phyloP scores from a whole-genome alignment of 2,113 vertebrate species.

The Hypomesus transpacificus region DNA sequence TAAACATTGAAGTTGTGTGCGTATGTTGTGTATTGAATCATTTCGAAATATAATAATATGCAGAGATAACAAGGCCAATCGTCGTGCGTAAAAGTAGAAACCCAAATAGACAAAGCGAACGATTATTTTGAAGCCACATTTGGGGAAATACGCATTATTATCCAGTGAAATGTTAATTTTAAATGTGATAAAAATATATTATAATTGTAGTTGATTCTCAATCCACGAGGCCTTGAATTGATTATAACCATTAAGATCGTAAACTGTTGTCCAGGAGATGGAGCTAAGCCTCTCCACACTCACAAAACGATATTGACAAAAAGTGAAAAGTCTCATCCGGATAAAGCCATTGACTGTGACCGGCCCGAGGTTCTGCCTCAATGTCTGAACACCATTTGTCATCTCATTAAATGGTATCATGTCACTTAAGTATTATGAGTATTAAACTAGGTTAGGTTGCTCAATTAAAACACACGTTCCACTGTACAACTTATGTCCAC shows the following conservation, averaged over 20 bases:
- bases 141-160: too few species aligned
- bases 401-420: too few species aligned
- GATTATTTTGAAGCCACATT: too few species aligned
- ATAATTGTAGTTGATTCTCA: slow-evolving; percentile 1
- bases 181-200: neutral
- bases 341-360: too few species aligned
- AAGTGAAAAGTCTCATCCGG: neutral
- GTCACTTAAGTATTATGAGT: too few species aligned
- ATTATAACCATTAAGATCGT: slow-evolving; percentile 4
- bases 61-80: neutral
- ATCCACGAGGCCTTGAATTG: neutral
- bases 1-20: too few species aligned
- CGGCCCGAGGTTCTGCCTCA: too few species aligned
- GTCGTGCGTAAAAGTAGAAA: neutral
- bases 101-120: neutral
- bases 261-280: slow-evolving; percentile 32
- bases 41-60: neutral
- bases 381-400: too few species aligned
- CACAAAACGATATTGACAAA: neutral
- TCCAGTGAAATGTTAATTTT: neutral
- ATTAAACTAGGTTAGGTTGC: too few species aligned
- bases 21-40: neutral
- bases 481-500: too few species aligned
- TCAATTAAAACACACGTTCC: too few species aligned
- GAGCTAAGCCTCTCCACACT: slow-evolving; percentile 20